Conservation (phyloP, 2,888 invertebrate genomes). For the Petrophora chlorosata region DNA sequence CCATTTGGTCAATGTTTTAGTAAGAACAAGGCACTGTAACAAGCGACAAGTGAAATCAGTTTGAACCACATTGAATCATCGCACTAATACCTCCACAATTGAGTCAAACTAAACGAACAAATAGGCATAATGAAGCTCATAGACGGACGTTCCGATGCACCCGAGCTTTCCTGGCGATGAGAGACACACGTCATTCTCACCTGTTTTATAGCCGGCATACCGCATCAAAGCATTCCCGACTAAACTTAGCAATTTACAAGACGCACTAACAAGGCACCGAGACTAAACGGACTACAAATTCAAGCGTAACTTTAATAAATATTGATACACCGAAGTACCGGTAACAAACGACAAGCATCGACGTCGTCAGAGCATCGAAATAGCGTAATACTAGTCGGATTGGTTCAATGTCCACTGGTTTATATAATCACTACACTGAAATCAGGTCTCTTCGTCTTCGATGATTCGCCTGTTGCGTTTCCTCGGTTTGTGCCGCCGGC, state of each 20-base stretch:
- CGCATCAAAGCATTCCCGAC: constrained; percentile 35
- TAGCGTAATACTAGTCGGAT: constrained; percentile 46
- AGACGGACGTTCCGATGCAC: constrained; percentile 7
- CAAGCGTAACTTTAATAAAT: constrained; percentile 68
- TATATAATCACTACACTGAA: constrained; percentile 42
- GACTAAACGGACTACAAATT: constrained; percentile 63
- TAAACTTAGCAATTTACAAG: constrained; percentile 42
- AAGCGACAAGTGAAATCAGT: constrained; percentile 1
- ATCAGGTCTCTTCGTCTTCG: constrained; percentile 73
- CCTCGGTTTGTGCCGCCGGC: constrained; percentile 63
- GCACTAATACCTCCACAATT: neutral
- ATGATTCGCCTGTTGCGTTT: constrained; percentile 63
- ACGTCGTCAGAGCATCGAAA: constrained; percentile 15
- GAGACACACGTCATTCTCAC: constrained; percentile 17
- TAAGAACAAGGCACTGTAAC: constrained; percentile 2
- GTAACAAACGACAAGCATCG: constrained; percentile 33
- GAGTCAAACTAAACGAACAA: constrained; percentile 1
- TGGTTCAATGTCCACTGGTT: constrained; percentile 60
- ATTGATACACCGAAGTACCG: constrained; percentile 52
- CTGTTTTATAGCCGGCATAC: constrained; percentile 17
- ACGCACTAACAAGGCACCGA: constrained; percentile 67
- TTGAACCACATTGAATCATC: neutral
- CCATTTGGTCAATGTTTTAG: too few species aligned
- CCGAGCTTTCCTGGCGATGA: constrained; percentile 15
- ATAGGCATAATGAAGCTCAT: constrained; percentile 6